A percentile compares a stretch with the other conserved stretches of the same genome.
Evolutionary conservation across 2,113 vertebrate genomes (phyloP).

Genomic region (Sapayoa aenigma): DNA sequence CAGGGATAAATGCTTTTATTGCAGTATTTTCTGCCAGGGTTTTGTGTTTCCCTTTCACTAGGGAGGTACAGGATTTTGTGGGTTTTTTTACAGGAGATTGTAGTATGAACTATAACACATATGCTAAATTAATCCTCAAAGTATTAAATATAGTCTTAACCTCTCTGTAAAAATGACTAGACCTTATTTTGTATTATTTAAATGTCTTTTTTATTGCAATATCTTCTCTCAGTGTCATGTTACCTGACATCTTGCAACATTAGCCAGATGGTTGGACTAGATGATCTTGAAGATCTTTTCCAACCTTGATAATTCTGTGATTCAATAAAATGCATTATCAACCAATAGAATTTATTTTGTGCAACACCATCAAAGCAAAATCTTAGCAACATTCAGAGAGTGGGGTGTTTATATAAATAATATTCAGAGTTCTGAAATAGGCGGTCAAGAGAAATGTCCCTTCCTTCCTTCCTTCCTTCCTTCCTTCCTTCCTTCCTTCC

Average conservation of each 20-base stretch:
- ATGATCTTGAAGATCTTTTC: not conserved
- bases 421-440: not conserved
- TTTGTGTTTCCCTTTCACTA: slow-evolving; percentile 19
- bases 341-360: not conserved
- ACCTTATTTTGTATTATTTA: not conserved
- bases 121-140: not conserved
- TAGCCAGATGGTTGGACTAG: not conserved
- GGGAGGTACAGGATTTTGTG: not conserved
- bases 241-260: not conserved
- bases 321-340: not conserved
- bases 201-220: not conserved
- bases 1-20: not conserved
- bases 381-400: not conserved
- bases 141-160: not conserved
- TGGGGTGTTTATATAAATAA: not conserved
- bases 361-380: not conserved
- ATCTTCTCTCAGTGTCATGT: not conserved
- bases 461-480: no score
- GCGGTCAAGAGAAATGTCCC: not conserved
- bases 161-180: not conserved
- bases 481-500: rapidly evolving
- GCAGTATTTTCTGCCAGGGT: not conserved
- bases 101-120: not conserved
- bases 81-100: not conserved
- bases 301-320: not conserved